Evolutionary conservation across 1,140 invertebrate genomes (phyloP).

Genomic region (Neodiprion lecontei): DNA sequence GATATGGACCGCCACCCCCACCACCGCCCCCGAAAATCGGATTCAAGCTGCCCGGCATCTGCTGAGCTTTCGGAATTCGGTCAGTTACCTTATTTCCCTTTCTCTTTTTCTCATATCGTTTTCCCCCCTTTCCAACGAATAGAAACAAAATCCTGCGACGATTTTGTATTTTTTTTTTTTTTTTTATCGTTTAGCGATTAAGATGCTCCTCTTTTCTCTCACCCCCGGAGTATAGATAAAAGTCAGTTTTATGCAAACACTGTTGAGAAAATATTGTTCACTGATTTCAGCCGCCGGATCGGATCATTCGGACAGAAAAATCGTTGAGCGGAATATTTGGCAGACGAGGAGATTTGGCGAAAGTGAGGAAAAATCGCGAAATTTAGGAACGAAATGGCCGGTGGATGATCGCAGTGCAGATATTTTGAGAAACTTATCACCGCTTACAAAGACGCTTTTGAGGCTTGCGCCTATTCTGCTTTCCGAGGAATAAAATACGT

Average conservation of each 20-base stretch:
- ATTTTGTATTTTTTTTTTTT: neutral
- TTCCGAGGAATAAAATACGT: neutral
- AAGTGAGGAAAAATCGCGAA: no score
- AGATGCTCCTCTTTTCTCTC: neutral
- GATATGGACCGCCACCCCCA: slow-evolving; percentile 19
- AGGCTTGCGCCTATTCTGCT: slow-evolving; percentile 13
- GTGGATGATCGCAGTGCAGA: no score
- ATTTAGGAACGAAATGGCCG: no score
- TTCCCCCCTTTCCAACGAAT: no score
- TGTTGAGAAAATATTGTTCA: no score
- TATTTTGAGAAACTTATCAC: neutral
- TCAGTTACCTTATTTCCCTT: slow-evolving; percentile 9
- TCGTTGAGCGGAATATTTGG: no score
- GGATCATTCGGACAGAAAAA: no score
- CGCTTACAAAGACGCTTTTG: neutral
- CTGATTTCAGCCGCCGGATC: no score
- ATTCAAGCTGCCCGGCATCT: slow-evolving; percentile 44
- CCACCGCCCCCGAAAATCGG: slow-evolving; percentile 35
- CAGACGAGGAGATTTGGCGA: no score
- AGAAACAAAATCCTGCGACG: neutral
- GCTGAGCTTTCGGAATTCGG: slow-evolving; percentile 35
- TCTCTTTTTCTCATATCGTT: neutral
- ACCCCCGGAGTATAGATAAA: no score
- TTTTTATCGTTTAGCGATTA: neutral
- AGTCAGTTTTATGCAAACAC: no score